Percentiles rank a stretch among this genome's conserved stretches.
Conservation (phyloP, 2,113 vertebrate species). For the Chlorodrepanis virens region DNA sequence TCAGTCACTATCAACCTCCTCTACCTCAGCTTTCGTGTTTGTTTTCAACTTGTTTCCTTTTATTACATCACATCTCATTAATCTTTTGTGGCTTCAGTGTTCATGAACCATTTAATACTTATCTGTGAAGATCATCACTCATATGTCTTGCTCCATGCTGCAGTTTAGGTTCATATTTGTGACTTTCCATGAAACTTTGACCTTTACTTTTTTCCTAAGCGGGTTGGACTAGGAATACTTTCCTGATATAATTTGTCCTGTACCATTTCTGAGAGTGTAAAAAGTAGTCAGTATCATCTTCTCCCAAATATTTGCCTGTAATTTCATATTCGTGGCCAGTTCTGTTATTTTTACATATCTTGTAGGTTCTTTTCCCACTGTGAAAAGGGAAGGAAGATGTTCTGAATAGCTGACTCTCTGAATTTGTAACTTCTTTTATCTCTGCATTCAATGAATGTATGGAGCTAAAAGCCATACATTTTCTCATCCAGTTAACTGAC, state of each 20-base stretch:
- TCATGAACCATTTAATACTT: not conserved
- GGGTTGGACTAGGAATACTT: not conserved
- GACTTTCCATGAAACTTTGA: not conserved
- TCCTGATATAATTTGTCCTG: not conserved
- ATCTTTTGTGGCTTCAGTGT: not conserved
- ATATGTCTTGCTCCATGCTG: not conserved
- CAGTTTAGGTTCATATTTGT: not conserved
- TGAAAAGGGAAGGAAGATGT: not conserved
- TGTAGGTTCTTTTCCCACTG: not conserved
- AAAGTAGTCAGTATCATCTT: not conserved
- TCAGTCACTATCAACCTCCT: not conserved
- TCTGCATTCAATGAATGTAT: not conserved
- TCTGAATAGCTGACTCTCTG: not conserved
- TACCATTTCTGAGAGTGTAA: not conserved
- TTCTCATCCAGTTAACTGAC: not conserved
- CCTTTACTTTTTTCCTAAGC: not conserved
- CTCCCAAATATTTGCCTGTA: not conserved
- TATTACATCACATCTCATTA: not conserved
- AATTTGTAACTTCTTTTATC: not conserved
- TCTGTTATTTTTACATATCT: not conserved
- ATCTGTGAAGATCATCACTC: not conserved
- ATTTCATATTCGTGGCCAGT: not conserved
- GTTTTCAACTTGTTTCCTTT: not conserved
- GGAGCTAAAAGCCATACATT: not conserved
- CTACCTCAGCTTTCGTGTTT: not conserved